Percentiles rank a stretch among this genome's conserved stretches.
phyloP scores from a whole-genome alignment of 2,888 invertebrate genomes.

The Oconnorella tubifera region DNA sequence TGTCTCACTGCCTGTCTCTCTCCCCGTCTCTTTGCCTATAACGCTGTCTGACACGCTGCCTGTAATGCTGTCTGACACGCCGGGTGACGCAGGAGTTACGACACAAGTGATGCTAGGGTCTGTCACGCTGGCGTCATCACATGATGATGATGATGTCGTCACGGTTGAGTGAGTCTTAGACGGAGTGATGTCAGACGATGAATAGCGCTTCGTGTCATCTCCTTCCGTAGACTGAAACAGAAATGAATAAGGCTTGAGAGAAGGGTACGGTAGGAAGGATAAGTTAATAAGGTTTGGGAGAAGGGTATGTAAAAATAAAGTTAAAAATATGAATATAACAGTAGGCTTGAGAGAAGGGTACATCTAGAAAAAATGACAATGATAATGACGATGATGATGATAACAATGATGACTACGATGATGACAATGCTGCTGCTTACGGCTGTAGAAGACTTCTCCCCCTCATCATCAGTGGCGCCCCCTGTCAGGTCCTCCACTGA shows the following conservation, averaged over 20 bases:
- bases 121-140: background rate
- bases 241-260: too few relatives aligned
- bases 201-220: background rate
- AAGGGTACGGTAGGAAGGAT: too few relatives aligned
- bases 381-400: too few relatives aligned
- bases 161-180: background rate
- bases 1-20: conserved; percentile 49
- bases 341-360: too few relatives aligned
- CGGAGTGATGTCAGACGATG: background rate
- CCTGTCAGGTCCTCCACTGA: conserved; percentile 39
- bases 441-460: conserved; percentile 34
- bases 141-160: background rate
- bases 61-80: background rate
- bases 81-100: background rate
- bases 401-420: too few relatives aligned
- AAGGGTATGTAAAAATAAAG: too few relatives aligned
- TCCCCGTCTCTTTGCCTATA: too few relatives aligned
- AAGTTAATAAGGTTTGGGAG: too few relatives aligned
- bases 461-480: conserved; percentile 42
- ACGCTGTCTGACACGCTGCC: background rate
- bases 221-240: background rate
- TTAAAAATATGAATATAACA: too few relatives aligned
- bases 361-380: too few relatives aligned
- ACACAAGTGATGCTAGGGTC: too few relatives aligned
- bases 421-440: background rate